Base-by-base conservation (phyloP, 2,113 vertebrate genomes). In the Pteruthius melanotis region DNA sequence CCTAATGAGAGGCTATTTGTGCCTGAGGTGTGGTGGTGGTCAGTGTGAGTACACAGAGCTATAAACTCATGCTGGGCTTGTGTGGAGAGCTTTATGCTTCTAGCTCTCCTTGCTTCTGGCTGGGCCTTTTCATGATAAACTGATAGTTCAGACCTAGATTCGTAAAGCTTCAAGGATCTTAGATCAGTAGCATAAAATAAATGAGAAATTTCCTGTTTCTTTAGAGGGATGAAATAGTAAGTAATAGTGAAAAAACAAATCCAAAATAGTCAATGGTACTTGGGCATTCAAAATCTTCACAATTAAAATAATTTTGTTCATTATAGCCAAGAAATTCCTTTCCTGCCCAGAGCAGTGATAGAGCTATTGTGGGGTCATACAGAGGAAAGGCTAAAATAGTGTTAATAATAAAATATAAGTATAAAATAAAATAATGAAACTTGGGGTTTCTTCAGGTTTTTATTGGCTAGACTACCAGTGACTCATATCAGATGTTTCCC, bases 1-100 rank as follows among this genome's bases (percentile, higher is more conserved):
- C 24, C 87, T 95, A 91, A 84, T 79, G 91, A 91, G 81, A 74
- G 45, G 42, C 86, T 11, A 1, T 83, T 80, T 81, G 30, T 89
- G 28, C 59, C 47, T 68, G 86, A 75, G 72, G 30, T 66, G 31
- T 61, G 7, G 37, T 14, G 27, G 9, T 80, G 56, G 60, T 66
- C 80, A 59, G 28, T 87, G 70, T 71, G 82, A 90, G 65, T 13
- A 16, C 70, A 90, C 42, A 75, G 39, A 92, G 47, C 60, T 70
- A 3, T 22, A 39, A 81, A 71, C 77, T 64, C 89, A 24, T 33
- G 80, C 91, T 94, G 91, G 10, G 31, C 66, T 88, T 80, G 20
- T 72, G 39, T 70, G 83, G 54, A 80, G 83, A 37, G 33, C 52
- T 83, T 86, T 54, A 17, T 59, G 64, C 54, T 93, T 83, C 68